Conservation (phyloP, 1,140 invertebrate genomes). For the Conopomorpha cramerella region DNA sequence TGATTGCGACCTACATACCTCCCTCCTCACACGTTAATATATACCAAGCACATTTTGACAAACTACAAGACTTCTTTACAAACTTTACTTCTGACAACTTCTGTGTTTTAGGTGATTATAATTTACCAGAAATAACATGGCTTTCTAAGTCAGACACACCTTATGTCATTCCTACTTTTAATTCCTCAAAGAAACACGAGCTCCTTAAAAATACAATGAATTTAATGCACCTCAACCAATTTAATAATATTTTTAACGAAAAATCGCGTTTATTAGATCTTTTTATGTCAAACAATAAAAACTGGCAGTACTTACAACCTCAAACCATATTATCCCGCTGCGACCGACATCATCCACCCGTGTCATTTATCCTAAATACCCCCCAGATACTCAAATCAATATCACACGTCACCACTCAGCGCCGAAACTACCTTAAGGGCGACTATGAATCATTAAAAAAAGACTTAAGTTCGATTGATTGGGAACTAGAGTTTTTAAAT, state of each 20-base stretch:
- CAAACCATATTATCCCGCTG: background rate
- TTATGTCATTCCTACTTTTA: background rate
- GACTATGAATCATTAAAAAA: background rate
- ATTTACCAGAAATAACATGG: background rate
- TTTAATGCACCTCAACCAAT: background rate
- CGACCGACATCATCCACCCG: background rate
- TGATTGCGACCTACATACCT: background rate
- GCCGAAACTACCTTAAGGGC: background rate
- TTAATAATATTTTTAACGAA: background rate
- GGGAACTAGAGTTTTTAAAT: background rate
- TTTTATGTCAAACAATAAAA: background rate
- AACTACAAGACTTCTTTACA: background rate
- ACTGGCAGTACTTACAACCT: background rate
- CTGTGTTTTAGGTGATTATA: background rate
- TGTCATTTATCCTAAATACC: background rate
- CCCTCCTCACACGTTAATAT: background rate
- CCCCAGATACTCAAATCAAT: background rate
- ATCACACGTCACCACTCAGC: background rate
- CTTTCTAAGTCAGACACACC: background rate
- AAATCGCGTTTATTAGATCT: background rate
- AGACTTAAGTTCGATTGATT: background rate
- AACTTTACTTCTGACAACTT: background rate
- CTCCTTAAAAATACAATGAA: background rate
- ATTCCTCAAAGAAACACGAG: background rate
- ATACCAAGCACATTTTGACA: background rate